Conservation (phyloP, 2,888 invertebrate genomes). For the Steromphala cineraria region DNA sequence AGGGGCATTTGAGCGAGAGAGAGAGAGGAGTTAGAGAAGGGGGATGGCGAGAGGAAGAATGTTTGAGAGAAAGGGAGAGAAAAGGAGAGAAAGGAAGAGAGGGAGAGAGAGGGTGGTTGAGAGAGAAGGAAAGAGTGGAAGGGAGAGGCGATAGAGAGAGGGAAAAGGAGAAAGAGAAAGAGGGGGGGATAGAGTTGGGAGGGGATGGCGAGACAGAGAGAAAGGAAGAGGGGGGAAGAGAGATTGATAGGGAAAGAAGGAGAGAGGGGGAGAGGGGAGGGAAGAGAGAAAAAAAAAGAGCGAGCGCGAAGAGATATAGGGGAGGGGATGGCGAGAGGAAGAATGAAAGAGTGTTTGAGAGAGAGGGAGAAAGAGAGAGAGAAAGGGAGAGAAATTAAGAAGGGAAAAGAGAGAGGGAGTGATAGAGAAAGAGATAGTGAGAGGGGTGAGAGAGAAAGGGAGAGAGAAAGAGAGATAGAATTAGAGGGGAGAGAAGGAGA, state of each 20-base stretch:
- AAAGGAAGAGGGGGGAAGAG: neutral
- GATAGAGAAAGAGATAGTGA: neutral
- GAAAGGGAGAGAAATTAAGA: neutral
- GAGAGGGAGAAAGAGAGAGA: neutral
- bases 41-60: neutral
- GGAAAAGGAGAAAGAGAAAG: neutral
- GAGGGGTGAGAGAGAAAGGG: neutral
- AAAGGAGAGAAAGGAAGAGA: conserved; percentile 3
- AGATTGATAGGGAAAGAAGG: neutral
- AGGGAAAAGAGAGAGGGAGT: neutral
- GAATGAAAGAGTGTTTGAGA: neutral
- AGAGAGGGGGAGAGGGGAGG: neutral
- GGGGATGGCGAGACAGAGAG: neutral
- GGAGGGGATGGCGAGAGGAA: neutral
- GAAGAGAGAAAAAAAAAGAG: neutral
- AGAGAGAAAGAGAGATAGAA: neutral
- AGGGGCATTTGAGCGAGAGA: neutral
- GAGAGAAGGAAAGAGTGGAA: neutral
- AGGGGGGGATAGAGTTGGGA: neutral
- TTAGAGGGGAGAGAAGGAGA: too few species aligned
- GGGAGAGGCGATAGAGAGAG: neutral
- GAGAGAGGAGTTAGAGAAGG: neutral
- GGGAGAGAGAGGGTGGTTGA: neutral
- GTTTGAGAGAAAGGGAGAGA: neutral
- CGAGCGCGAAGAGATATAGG: neutral